A percentile compares a stretch with the other conserved stretches of the same genome.
Conservation (phyloP, 2,888 invertebrate species). For the Troglohyphantes excavatus region DNA sequence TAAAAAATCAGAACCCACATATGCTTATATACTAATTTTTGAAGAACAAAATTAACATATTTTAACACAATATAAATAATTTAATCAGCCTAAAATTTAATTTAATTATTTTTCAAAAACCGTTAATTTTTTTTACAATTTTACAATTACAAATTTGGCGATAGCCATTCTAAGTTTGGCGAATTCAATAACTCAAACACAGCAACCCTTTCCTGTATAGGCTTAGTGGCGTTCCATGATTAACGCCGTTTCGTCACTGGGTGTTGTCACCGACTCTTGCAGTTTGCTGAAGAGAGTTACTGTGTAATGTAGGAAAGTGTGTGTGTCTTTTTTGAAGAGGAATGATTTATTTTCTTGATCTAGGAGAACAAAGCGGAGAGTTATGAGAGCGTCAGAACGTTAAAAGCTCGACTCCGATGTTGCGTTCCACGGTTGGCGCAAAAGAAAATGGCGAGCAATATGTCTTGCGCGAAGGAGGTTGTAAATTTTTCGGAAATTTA, state of each 20-base stretch:
- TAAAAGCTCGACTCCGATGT: conserved; percentile 33
- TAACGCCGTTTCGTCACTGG: conserved; percentile 31
- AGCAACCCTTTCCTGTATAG: background rate
- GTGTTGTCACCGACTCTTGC: conserved; percentile 5
- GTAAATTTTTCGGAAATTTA: conserved; percentile 14
- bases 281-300: background rate
- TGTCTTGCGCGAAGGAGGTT: conserved; percentile 25
- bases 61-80: too few species aligned
- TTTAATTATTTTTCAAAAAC: too few species aligned
- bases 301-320: background rate
- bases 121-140: too few species aligned
- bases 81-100: too few species aligned
- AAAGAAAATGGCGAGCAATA: conserved; percentile 29
- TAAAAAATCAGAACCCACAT: too few species aligned
- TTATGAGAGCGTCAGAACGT: conserved; percentile 52
- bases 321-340: background rate
- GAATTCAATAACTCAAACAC: too few species aligned
- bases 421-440: background rate
- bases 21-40: too few species aligned
- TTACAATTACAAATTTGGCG: too few species aligned
- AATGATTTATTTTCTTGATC: conserved; percentile 55
- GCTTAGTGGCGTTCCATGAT: conserved; percentile 20
- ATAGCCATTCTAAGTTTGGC: too few species aligned
- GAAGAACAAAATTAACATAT: too few species aligned
- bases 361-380: conserved; percentile 23